Evolutionary conservation across 2,797 vertebrate genomes (phyloP), one percentile per base, ranked within the genome.

Genomic region (Austrolebias charrua): DNA sequence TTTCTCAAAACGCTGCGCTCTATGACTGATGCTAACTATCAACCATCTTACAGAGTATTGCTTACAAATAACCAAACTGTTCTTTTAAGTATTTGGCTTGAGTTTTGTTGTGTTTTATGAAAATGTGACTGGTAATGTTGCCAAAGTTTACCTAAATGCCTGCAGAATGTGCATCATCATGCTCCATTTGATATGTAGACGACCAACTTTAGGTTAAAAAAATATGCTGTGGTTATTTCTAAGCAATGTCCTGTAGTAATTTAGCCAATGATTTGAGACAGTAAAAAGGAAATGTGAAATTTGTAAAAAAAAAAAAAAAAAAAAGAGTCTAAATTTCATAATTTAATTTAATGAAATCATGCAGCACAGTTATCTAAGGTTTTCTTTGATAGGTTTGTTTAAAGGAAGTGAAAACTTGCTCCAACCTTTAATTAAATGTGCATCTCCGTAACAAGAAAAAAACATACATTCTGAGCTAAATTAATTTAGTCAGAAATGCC

Each of bases 401-500:
- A 29, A 66, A 69, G 5, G 38, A 50, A 40, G 20, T 46, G 43
- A 66, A 69, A 70, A 65, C 29, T n/a, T 12, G 40, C 65, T 76
- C 59, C 16, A 16, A 3, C n/a, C 51, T 53, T 69, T 63, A 68
- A 50, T 64, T 55, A 24, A 43, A 48, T 1, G 4, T 48, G 44
- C 66, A 31, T 64, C 45, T 47, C 40, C 38, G 48, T 19, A 69
- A 62, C 59, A 43, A 77, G 82, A 83, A 79, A 83, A 79, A 78
- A 46, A 54, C 61, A 15, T 54, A 70, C 54, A 45, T 49, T 55
- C 13, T 55, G 59, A 75, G 55, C 58, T 50, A 76, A 78, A 89
- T 69, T 56, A 50, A 78, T 20, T 73, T 86, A 72, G 85, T 45
- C 81, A 79, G 75, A 71, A 73, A 84, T 35, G 31, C 63, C 70